A percentile compares a stretch with the other conserved stretches of the same genome.
Evolutionary conservation across 2,113 vertebrate species (phyloP).

Genomic region (Aspidoscelis tigris): DNA sequence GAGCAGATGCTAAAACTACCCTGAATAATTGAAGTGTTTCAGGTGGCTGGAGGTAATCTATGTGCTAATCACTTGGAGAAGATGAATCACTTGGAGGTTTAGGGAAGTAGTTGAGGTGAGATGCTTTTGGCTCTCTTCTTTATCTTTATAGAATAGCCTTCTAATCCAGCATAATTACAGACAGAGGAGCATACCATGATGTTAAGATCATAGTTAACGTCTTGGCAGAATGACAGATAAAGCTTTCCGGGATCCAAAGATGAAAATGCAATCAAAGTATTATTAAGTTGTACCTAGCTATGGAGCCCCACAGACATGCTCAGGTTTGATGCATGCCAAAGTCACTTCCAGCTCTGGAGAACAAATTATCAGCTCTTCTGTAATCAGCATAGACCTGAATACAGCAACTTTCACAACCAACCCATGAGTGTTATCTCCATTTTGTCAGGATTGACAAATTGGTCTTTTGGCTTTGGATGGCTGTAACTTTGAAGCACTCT

Average conservation of each 20-base stretch:
- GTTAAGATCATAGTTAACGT: neutral
- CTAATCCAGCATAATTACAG: neutral
- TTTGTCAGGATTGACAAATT: neutral
- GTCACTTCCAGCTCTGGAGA: neutral
- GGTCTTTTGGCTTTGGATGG: neutral
- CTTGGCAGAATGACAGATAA: slow-evolving; percentile 4
- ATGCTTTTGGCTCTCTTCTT: neutral
- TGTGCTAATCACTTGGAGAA: slow-evolving; percentile 31
- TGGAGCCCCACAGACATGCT: neutral
- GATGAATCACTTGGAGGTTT: slow-evolving; percentile 5
- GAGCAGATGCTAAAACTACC: neutral
- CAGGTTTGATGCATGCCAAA: neutral
- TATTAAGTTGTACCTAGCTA: neutral
- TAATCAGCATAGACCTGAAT: too few species aligned
- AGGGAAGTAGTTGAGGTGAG: slow-evolving; percentile 4
- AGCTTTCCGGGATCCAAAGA: slow-evolving; percentile 18
- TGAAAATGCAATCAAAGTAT: slow-evolving; percentile 28
- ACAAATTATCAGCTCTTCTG: neutral
- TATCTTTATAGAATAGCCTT: neutral
- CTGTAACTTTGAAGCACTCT: neutral
- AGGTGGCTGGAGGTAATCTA: slow-evolving; percentile 15
- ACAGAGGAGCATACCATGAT: neutral
- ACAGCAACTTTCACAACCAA: neutral
- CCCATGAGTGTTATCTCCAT: neutral
- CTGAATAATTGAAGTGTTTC: slow-evolving; percentile 36